Conservation (phyloP, 2,797 vertebrate species). For the Apogon talboti region DNA sequence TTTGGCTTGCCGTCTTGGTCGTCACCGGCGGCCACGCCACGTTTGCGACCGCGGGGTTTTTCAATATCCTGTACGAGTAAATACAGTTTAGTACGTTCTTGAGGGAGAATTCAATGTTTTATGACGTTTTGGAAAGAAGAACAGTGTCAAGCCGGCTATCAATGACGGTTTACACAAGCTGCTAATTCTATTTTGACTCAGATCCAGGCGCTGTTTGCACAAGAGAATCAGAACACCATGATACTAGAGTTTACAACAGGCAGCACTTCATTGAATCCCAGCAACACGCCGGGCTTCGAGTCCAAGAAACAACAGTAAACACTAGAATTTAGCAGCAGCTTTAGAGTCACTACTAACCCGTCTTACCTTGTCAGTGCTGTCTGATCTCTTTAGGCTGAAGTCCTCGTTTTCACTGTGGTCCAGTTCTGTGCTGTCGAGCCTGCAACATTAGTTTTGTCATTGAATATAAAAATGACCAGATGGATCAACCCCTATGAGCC, state of each 20-base stretch:
- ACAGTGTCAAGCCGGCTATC: neutral
- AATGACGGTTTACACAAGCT: conserved; percentile 25
- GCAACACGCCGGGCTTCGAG: conserved; percentile 27
- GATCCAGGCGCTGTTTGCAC: conserved; percentile 60
- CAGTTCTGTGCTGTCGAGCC: conserved; percentile 92
- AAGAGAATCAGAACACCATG: conserved; percentile 48
- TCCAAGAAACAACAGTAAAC: neutral
- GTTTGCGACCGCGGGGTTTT: conserved; percentile 92
- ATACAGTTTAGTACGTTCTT: neutral
- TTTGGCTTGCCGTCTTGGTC: conserved; percentile 93
- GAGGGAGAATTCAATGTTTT: neutral
- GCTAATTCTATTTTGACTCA: conserved; percentile 28
- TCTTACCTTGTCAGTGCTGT: conserved; percentile 87
- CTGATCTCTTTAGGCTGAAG: conserved; percentile 91
- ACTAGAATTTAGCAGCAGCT: neutral
- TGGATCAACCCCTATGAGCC: neutral
- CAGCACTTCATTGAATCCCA: conserved; percentile 38
- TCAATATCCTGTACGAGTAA: conserved; percentile 84
- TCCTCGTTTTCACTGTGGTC: conserved; percentile 99
- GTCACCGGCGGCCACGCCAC: conserved; percentile 84
- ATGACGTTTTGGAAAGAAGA: neutral
- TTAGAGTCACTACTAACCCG: neutral
- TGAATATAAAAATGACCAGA: neutral
- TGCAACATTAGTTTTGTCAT: conserved; percentile 54
- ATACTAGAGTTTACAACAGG: conserved; percentile 46